Conservation (phyloP, 1,140 invertebrate genomes). For the Aphis craccivora region DNA sequence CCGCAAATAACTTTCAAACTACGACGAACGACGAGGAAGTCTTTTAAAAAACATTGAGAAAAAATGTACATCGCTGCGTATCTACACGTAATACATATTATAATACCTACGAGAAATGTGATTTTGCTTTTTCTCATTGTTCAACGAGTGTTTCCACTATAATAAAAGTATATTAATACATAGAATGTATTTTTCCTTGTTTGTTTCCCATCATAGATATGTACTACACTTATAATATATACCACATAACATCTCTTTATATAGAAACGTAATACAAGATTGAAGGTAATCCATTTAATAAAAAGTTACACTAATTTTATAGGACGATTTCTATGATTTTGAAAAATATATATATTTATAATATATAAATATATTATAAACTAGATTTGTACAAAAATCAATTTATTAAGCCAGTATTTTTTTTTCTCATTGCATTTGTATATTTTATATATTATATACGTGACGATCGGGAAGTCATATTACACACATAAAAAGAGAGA, state of each 20-base stretch:
- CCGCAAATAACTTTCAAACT: not conserved
- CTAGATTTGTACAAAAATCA: too few species aligned
- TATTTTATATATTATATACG: too few species aligned
- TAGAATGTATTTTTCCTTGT: not conserved
- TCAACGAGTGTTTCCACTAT: not conserved
- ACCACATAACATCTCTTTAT: not conserved
- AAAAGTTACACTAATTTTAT: not conserved
- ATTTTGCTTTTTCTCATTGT: not conserved
- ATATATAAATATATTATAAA: too few species aligned
- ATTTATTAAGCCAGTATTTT: too few species aligned
- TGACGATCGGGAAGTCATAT: too few species aligned
- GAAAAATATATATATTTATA: not conserved
- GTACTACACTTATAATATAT: not conserved
- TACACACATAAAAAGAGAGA: too few species aligned
- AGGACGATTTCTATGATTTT: not conserved
- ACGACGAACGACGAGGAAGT: not conserved
- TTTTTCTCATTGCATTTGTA: too few species aligned
- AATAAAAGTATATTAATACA: not conserved
- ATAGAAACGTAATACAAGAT: not conserved
- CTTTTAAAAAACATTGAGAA: not conserved
- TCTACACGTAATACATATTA: not conserved
- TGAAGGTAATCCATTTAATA: not conserved
- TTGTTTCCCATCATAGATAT: not conserved
- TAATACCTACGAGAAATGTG: not conserved
- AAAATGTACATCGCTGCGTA: not conserved